Percentiles rank a stretch among this genome's conserved stretches.
phyloP scores from a whole-genome alignment of 1,140 invertebrate genomes.

The Teleopsis dalmanni region DNA sequence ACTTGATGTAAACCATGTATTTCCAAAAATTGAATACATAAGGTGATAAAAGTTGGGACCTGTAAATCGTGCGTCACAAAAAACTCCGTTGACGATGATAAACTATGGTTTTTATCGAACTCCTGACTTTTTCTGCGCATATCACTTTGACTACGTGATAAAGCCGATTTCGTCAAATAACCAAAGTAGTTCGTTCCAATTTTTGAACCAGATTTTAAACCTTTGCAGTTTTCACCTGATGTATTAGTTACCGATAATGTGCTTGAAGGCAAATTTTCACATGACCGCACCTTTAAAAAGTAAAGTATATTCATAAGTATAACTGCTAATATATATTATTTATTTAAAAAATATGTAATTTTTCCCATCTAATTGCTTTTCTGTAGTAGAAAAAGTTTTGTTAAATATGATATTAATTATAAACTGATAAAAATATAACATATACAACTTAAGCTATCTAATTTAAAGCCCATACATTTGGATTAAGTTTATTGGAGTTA shows the following conservation, averaged over 20 bases:
- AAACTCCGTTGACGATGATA: not conserved
- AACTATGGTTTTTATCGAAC: constrained; percentile 41
- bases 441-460: not conserved
- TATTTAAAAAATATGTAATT: too few species aligned
- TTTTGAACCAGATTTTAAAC: not conserved
- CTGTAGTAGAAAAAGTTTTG: too few species aligned
- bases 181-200: constrained; percentile 6
- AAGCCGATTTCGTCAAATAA: constrained; percentile 17
- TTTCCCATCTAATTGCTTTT: too few species aligned
- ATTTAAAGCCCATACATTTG: constrained; percentile 20
- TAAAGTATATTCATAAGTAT: not conserved
- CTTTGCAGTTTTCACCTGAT: not conserved
- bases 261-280: constrained; percentile 31
- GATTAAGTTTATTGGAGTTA: constrained; percentile 19
- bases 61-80: constrained; percentile 25
- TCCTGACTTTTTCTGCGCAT: constrained; percentile 51
- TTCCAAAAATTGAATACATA: constrained; percentile 75
- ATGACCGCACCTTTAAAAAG: constrained; percentile 27
- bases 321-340: too few species aligned
- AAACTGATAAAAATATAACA: too few species aligned
- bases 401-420: too few species aligned
- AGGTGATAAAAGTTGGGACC: constrained; percentile 65
- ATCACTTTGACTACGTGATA: constrained; percentile 37
- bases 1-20: constrained; percentile 70
- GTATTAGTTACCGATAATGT: constrained; percentile 10